Conservation (phyloP, 37 sponge, comb jelly and placozoan species). For the Chondrosia reniformis region DNA sequence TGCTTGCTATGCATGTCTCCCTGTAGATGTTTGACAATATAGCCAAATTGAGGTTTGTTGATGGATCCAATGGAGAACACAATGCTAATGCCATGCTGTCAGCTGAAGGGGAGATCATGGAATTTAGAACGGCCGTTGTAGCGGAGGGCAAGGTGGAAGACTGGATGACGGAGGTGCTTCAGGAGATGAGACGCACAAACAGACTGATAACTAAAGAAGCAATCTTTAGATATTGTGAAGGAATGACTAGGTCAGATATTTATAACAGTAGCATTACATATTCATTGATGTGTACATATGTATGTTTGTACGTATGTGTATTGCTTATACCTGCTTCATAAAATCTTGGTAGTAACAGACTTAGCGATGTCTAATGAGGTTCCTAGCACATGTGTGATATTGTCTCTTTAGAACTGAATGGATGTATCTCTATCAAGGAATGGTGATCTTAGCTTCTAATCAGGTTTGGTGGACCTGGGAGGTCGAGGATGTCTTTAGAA, state of each 20-base stretch:
- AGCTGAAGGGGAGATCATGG: constrained; percentile 96
- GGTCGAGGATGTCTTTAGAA: constrained; percentile 97
- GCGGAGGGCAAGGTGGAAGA: constrained; percentile 99
- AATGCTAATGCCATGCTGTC: constrained; percentile 92
- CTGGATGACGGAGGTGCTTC: constrained; percentile 97
- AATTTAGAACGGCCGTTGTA: constrained; percentile 69
- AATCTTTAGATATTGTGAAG: constrained; percentile 78
- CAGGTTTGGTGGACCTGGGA: constrained; percentile 99
- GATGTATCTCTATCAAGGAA: constrained; percentile 97
- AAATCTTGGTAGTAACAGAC: too few relatives aligned
- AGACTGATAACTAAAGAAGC: constrained; percentile 91
- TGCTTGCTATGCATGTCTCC: constrained; percentile 15
- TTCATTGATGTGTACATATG: constrained; percentile 4
- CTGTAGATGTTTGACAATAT: constrained; percentile 99
- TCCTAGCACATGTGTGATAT: too few relatives aligned
- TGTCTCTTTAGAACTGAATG: constrained; percentile 72
- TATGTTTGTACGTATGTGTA: neutral
- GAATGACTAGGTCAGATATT: constrained; percentile 73
- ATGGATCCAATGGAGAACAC: constrained; percentile 70
- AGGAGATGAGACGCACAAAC: constrained; percentile 96
- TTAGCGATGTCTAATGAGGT: too few relatives aligned
- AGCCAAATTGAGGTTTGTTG: constrained; percentile 73
- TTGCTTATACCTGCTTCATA: neutral
- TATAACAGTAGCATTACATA: too few relatives aligned
- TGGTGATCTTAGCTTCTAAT: constrained; percentile 93